Base-by-base conservation (phyloP, 1,140 invertebrate species). In the Lucilia sericata region DNA sequence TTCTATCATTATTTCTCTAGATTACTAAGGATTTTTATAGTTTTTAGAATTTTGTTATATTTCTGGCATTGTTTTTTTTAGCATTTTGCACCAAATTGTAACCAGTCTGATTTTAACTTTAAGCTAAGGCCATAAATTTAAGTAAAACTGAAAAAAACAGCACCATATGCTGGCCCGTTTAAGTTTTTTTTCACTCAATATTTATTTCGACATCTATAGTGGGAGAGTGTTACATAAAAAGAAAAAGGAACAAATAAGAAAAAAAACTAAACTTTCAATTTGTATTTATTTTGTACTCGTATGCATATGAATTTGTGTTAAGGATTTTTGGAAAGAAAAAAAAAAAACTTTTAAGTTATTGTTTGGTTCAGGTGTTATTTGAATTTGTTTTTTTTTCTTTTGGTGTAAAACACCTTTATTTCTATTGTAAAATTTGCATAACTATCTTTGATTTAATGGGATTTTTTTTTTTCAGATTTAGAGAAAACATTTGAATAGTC, bases 141-240 rank as follows among this genome's bases (percentile, higher is more conserved):
- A 60, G 55, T 7, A 60, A 60, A 60, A 60, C 55, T 42, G 25
- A 42, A 42, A 42, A 7, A 42, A 60, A 17, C 7, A 1, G 5
- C 55, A 60, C 55, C 55, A 60, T 60, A 60, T 60, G 55, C 55
- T n/a, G 14, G 5, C 14, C 7, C n/a, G n/a, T n/a, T n/a, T n/a
- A n/a, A n/a, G 14, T n/a, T 17, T n/a, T n/a, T 60, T 60, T 60
- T 17, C 14, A 14, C 13, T 14, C 55, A 60, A 17, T 7, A n/a
- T n/a, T n/a, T 17, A 60, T 60, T 60, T 60, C 55, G 55, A 60
- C 13, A 60, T 60, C 55, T 78, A 19, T 78, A n/a, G 75, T 78
- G 75, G 75, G 75, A 78, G 75, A 78, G 34, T 78, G 75, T 78
- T 78, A 78, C 75, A 78, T 78, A 78, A 78, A 76, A n/a, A 60